A percentile compares a stretch with the other conserved stretches of the same genome.
These are phyloP conservation scores for Oeneis ivallda DNA, from an alignment of 2,888 invertebrate species.

Conservation along the genomic window DNA sequence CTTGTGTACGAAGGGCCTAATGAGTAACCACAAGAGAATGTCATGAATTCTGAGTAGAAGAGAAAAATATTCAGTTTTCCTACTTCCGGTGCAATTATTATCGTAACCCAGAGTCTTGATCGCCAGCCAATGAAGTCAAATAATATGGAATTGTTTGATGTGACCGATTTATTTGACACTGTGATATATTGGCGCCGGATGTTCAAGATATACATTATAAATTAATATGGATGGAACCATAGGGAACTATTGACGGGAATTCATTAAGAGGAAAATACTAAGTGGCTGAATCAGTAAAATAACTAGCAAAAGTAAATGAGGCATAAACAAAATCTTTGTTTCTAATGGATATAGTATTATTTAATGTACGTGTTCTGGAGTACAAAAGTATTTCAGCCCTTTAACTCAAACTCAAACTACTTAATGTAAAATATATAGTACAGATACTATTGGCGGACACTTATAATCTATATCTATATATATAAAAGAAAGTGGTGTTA, in stretches of 20 bases:
- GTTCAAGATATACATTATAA: slow-evolving; percentile 18
- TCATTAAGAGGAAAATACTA: slow-evolving; percentile 1
- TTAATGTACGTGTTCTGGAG: too few relatives aligned
- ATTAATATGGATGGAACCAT: background rate
- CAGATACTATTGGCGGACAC: too few relatives aligned
- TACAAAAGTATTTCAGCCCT: too few relatives aligned
- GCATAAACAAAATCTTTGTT: too few relatives aligned
- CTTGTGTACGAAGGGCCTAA: too few relatives aligned
- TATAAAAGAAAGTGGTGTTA: too few relatives aligned
- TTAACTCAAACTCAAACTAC: too few relatives aligned
- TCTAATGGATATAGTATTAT: too few relatives aligned
- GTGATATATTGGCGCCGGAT: slow-evolving; percentile 28
- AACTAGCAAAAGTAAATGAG: background rate
- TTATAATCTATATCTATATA: too few relatives aligned
- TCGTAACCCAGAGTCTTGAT: slow-evolving; percentile 51
- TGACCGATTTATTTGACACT: slow-evolving; percentile 29
- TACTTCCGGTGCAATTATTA: slow-evolving; percentile 44
- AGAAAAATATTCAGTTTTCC: slow-evolving; percentile 52
- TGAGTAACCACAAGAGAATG: slow-evolving; percentile 23
- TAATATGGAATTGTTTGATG: slow-evolving; percentile 34
- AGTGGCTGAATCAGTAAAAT: background rate
- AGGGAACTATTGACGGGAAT: background rate
- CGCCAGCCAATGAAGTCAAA: slow-evolving; percentile 52
- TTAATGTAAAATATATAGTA: too few relatives aligned
- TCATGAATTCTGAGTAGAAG: slow-evolving; percentile 27